A percentile compares a stretch with the other conserved stretches of the same genome.
Conservation (phyloP, 2,888 invertebrate genomes). For the Trichopria drosophilae region DNA sequence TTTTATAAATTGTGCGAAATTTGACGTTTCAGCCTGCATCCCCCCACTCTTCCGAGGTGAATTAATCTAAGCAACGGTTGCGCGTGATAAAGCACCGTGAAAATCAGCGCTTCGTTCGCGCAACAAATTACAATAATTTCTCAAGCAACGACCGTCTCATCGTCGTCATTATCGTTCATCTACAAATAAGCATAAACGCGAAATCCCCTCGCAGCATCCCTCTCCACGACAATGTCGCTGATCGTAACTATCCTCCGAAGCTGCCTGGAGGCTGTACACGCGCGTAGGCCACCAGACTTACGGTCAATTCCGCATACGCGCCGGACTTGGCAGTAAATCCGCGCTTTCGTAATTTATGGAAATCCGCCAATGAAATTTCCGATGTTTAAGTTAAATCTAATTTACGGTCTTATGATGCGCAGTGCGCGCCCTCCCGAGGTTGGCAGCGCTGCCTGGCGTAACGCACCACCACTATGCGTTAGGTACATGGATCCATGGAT, state of each 20-base stretch:
- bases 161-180: no score
- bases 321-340: conserved; percentile 38
- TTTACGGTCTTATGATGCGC: conserved; percentile 47
- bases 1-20: no score
- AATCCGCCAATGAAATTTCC: conserved; percentile 51
- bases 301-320: conserved; percentile 9
- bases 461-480: conserved; percentile 18
- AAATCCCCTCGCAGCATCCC: conserved; percentile 4
- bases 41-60: no score
- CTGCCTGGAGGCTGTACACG: conserved; percentile 29
- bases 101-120: no score
- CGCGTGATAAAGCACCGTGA: no score
- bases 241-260: conserved; percentile 23
- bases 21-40: no score
- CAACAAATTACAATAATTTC: no score
- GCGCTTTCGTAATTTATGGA: conserved; percentile 46
- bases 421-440: conserved; percentile 18
- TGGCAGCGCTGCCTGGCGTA: conserved; percentile 17
- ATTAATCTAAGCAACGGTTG: no score
- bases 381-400: conserved; percentile 55
- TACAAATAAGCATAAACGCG: no score
- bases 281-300: background rate
- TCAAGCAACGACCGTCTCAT: no score
- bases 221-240: conserved; percentile 7
- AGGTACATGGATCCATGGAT: conserved; percentile 24